Base-by-base conservation (phyloP, 2,888 invertebrate species). In the Cryptophagus acutangulus region DNA sequence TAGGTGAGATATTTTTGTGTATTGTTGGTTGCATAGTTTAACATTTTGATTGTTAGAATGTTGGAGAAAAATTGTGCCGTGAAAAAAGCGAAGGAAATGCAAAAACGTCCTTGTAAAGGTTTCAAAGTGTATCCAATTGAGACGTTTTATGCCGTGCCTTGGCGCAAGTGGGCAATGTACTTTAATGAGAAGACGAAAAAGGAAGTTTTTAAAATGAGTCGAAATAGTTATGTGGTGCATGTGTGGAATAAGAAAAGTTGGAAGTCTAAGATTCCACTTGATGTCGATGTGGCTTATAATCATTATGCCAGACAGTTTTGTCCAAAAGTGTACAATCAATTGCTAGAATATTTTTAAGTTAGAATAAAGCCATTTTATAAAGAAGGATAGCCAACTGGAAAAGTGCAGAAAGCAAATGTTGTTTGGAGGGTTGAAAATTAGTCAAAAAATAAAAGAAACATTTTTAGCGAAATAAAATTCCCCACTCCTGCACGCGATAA, bases 101-200 rank as follows among this genome's bases (percentile, higher is more conserved):
- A 72, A 3, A 58, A n/a, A n/a, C n/a, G n/a, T n/a, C n/a, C n/a
- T n/a, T n/a, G 83, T 50, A 59, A 66, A 16, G 79, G 81, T 2
- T 82, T 86, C 54, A 74, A 70, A 40, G 79, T 87, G 0, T 79
- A 75, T 50, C 74, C 79, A 0, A 75, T 77, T 1, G 71, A 75
- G n/a, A 69, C 74, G 8, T 84, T 87, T 59, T 86, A 84, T 62
- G 81, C 84, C 0, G 70, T 86, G 15, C 72, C 71, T 20, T 84
- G 79, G 73, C 61, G 63, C 40, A 62, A 76, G 4, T 83, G 81
- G 77, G 62, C 61, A 1, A 62, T 74, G 46, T 85, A 81, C 59
- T 84, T 84, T 55, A 66, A 73, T 26, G 61, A 65, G 1, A 60
- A 70, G 8, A 57, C 70, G 25, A 52, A 69, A 0, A 65, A 76